These are phyloP conservation scores for Cheirogaleus major DNA, from an alignment of 2,797 vertebrate genomes.

Conservation along the genomic window DNA sequence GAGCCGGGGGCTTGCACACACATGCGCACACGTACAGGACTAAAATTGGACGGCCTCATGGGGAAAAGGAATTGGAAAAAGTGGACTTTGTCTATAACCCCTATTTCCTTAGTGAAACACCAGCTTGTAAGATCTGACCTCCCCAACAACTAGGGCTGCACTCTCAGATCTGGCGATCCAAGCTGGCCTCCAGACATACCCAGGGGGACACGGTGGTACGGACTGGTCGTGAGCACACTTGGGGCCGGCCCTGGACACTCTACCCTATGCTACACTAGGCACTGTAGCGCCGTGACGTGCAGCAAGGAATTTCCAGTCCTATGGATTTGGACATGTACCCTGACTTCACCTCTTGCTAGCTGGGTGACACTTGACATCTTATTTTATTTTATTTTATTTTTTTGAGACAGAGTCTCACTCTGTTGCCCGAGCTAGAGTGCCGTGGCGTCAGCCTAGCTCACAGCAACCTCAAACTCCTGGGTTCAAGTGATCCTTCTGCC, in stretches of 20 bases:
- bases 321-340: not conserved
- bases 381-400: too few relatives aligned
- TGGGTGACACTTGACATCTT: not conserved
- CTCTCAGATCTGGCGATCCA: not conserved
- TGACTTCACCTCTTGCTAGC: not conserved
- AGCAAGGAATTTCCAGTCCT: not conserved
- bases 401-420: too few relatives aligned
- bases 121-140: not conserved
- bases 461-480: too few relatives aligned
- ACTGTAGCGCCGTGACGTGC: not conserved
- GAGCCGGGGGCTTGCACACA: not conserved
- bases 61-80: not conserved
- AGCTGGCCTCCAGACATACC: not conserved
- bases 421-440: too few relatives aligned
- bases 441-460: too few relatives aligned
- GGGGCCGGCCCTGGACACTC: not conserved
- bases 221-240: not conserved
- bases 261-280: too few relatives aligned
- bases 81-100: too few relatives aligned
- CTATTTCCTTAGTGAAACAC: not conserved
- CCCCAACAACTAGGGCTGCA: not conserved
- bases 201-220: not conserved
- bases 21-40: rapidly evolving
- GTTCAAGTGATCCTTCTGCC: too few relatives aligned
- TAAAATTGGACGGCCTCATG: not conserved